Conservation (phyloP, 2,888 invertebrate genomes). For the Machimus atricapillus region DNA sequence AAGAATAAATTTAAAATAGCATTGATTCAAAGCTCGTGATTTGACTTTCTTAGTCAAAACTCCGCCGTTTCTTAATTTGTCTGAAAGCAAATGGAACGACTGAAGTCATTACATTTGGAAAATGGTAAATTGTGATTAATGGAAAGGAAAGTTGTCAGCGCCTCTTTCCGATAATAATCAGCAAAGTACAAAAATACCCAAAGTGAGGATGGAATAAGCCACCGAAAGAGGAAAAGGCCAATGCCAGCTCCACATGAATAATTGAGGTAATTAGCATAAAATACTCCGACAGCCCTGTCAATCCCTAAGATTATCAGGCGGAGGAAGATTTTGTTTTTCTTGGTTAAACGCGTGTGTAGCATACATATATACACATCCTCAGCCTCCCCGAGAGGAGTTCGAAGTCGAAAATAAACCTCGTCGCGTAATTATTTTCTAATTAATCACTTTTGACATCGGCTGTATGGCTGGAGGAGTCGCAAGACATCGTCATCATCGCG, state of each 20-base stretch:
- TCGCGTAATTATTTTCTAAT: slow-evolving; percentile 36
- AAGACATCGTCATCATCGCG: neutral
- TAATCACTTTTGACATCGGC: slow-evolving; percentile 34
- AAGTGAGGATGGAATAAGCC: neutral
- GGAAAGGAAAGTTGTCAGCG: neutral
- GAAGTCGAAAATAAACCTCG: slow-evolving; percentile 34
- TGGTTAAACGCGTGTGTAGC: slow-evolving; percentile 12
- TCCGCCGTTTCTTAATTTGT: neutral
- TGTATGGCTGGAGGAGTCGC: neutral
- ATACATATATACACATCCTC: slow-evolving; percentile 2
- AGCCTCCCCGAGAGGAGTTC: neutral
- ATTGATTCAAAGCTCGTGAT: neutral
- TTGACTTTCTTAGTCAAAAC: neutral
- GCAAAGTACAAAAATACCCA: neutral
- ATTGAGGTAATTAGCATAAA: slow-evolving; percentile 37
- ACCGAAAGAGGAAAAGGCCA: neutral
- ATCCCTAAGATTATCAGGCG: slow-evolving; percentile 28
- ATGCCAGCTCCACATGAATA: slow-evolving; percentile 22
- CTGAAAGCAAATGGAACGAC: neutral
- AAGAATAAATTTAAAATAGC: too few relatives aligned
- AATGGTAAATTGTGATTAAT: neutral
- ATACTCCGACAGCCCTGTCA: slow-evolving; percentile 30
- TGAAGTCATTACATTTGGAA: neutral
- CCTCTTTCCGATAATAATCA: neutral
- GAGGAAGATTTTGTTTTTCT: slow-evolving; percentile 9